Evolutionary conservation across 2,797 vertebrate genomes (phyloP).

Genomic region (Eospalax fontanierii): DNA sequence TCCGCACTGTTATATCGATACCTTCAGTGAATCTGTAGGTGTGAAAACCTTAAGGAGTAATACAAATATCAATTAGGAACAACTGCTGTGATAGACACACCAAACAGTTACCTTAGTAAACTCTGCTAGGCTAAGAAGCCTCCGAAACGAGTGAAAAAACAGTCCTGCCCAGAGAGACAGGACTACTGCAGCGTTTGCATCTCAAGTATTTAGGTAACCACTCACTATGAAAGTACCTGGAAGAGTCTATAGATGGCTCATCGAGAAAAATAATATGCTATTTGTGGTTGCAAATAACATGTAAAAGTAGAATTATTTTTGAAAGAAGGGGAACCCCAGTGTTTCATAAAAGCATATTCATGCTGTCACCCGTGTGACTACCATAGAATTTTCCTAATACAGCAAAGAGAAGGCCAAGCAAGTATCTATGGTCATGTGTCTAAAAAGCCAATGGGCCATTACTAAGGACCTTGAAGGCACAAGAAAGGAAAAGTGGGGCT

Average conservation of each 20-base stretch:
- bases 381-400: conserved; percentile 81
- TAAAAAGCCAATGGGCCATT: conserved; percentile 84
- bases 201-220: conserved; percentile 79
- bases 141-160: conserved; percentile 84
- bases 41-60: conserved; percentile 77
- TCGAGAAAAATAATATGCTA: conserved; percentile 1
- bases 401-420: conserved; percentile 64
- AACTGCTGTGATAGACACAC: conserved; percentile 77
- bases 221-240: conserved; percentile 80
- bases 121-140: conserved; percentile 73
- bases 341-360: conserved; percentile 64
- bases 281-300: conserved; percentile 16
- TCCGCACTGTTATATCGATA: conserved; percentile 67
- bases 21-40: conserved; percentile 68
- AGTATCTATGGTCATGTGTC: conserved; percentile 69
- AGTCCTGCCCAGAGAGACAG: conserved; percentile 62
- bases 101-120: conserved; percentile 68
- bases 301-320: conserved; percentile 71
- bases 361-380: conserved; percentile 79
- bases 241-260: conserved; percentile 65
- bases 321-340: conserved; percentile 34
- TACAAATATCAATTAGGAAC: conserved; percentile 75
- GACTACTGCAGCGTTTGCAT: conserved; percentile 58
- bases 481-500: conserved; percentile 57
- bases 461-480: conserved; percentile 66